Percentiles rank a stretch among this genome's conserved stretches.
phyloP scores from a whole-genome alignment of 2,797 vertebrate species.

The Pristis pectinata region DNA sequence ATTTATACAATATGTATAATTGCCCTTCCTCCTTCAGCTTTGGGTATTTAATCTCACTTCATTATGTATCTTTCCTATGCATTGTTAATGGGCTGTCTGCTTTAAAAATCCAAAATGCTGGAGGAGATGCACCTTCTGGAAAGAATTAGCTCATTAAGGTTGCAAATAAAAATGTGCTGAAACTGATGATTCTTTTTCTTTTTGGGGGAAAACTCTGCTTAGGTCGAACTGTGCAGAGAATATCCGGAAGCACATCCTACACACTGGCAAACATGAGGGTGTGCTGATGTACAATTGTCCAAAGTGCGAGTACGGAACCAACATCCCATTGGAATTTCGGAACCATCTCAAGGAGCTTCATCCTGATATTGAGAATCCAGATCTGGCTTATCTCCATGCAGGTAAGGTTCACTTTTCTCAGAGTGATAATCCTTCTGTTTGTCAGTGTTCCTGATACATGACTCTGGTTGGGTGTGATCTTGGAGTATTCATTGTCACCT shows the following conservation, averaged over 20 bases:
- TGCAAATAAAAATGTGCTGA: slow-evolving; percentile 4
- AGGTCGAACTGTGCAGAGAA: slow-evolving; percentile 99
- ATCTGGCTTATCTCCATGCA: slow-evolving; percentile 91
- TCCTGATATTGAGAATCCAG: slow-evolving; percentile 90
- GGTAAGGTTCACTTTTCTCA: slow-evolving; percentile 58
- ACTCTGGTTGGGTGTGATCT: not conserved
- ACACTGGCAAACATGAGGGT: slow-evolving; percentile 93
- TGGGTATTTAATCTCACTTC: not conserved
- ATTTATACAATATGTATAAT: not conserved
- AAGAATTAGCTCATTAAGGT: not conserved
- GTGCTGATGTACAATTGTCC: slow-evolving; percentile 99
- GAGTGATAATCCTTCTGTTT: not conserved
- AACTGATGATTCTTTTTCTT: slow-evolving; percentile 37
- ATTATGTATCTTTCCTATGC: not conserved
- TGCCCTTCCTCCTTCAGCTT: not conserved
- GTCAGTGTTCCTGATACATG: not conserved
- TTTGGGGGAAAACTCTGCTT: not conserved
- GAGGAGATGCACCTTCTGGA: not conserved
- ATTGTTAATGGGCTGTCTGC: not conserved
- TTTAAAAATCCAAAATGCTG: not conserved
- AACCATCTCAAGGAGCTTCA: slow-evolving; percentile 93
- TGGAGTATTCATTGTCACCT: not conserved
- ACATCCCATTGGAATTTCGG: slow-evolving; percentile 88
- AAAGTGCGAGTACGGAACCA: slow-evolving; percentile 82
- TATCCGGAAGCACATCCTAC: slow-evolving; percentile 95